phyloP scores from a whole-genome alignment of 2,113 vertebrate genomes.

The Dromiciops gliroides region DNA sequence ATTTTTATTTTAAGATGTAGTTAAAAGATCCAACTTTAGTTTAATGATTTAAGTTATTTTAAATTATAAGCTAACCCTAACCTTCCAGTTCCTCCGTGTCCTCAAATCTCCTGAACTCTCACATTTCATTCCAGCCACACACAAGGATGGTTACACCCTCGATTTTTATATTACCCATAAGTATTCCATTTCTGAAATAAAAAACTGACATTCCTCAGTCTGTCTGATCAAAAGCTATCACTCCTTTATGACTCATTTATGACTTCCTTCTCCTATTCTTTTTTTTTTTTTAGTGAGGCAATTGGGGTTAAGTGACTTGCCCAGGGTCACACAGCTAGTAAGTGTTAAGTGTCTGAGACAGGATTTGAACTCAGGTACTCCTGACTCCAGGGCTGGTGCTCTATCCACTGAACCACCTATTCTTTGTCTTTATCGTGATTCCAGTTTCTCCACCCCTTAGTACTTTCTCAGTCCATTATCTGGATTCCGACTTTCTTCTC shows the following conservation, averaged over 20 bases:
- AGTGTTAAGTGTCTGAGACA: too few species aligned
- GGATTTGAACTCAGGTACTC: too few species aligned
- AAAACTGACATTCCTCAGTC: neutral
- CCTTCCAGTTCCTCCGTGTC: neutral
- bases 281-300: neutral
- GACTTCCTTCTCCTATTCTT: neutral
- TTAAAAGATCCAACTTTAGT: neutral
- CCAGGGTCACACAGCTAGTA: too few species aligned
- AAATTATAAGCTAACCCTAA: neutral
- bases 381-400: too few species aligned
- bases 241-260: too few species aligned
- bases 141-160: neutral
- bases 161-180: neutral
- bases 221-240: neutral
- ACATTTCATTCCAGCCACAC: neutral
- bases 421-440: neutral
- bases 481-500: neutral
- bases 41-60: neutral
- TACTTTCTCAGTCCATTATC: neutral
- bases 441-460: neutral
- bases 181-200: neutral
- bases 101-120: neutral
- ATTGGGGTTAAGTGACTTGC: too few species aligned
- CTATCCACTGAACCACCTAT: too few species aligned
- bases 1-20: neutral